Conservation (phyloP, 2,797 vertebrate genomes). For the Lutjanus argentimaculatus region DNA sequence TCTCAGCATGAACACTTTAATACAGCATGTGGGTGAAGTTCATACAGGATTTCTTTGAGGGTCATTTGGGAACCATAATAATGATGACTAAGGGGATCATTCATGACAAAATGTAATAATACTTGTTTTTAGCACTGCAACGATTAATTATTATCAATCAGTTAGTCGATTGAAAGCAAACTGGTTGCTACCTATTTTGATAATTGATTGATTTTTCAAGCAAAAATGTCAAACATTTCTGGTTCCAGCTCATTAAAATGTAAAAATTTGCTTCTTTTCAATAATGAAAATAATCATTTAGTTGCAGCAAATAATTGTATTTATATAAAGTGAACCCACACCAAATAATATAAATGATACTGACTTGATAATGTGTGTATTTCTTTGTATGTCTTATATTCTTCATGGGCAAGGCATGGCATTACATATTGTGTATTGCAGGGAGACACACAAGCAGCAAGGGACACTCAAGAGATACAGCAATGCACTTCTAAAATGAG, state of each 20-base stretch:
- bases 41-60: neutral
- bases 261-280: too few species aligned
- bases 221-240: too few species aligned
- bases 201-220: too few species aligned
- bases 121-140: too few species aligned
- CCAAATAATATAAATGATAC: neutral
- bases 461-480: neutral
- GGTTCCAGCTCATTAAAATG: too few species aligned
- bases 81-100: neutral
- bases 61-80: neutral
- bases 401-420: neutral
- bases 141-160: too few species aligned
- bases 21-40: neutral
- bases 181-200: too few species aligned
- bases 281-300: too few species aligned
- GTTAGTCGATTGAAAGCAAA: too few species aligned
- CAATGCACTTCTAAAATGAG: neutral
- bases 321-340: neutral
- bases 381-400: neutral
- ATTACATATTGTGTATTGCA: neutral
- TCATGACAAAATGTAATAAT: too few species aligned
- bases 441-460: too few species aligned
- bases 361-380: neutral
- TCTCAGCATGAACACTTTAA: neutral
- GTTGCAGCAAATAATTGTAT: too few species aligned